phyloP scores from a whole-genome alignment of 2,888 invertebrate species.

The Nomada flava region DNA sequence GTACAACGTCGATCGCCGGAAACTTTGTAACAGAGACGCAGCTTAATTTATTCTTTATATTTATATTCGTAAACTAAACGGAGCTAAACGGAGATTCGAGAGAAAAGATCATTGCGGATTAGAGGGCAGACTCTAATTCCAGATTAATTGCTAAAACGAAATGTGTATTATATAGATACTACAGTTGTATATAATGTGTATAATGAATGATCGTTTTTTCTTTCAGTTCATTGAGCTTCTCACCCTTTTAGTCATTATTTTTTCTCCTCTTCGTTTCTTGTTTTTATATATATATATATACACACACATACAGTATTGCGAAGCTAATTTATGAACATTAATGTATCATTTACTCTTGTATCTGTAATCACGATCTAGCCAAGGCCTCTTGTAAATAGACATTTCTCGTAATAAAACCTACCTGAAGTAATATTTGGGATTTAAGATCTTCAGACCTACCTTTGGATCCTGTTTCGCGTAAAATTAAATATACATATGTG shows the following conservation, averaged over 20 bases:
- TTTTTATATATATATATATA: constrained; percentile 47
- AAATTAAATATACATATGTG: background rate
- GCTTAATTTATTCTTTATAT: constrained; percentile 74
- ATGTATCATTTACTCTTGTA: constrained; percentile 66
- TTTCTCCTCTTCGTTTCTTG: constrained; percentile 32
- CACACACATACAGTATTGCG: constrained; percentile 75
- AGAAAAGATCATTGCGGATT: constrained; percentile 15
- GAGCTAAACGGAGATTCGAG: constrained; percentile 23
- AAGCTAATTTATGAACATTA: constrained; percentile 78
- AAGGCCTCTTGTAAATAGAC: constrained; percentile 81
- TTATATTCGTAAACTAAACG: constrained; percentile 60
- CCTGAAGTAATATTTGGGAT: constrained; percentile 50
- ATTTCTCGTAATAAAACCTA: constrained; percentile 80
- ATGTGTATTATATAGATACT: constrained; percentile 67
- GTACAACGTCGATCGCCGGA: constrained; percentile 45
- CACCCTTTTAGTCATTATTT: constrained; percentile 59
- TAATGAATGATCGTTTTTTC: constrained; percentile 70
- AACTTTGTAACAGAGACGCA: constrained; percentile 61
- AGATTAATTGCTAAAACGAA: constrained; percentile 38
- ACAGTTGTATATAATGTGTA: constrained; percentile 80
- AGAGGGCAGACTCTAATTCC: constrained; percentile 21
- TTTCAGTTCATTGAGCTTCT: constrained; percentile 61
- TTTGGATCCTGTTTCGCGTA: background rate
- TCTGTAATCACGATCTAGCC: constrained; percentile 76
- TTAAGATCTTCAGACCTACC: background rate